Evolutionary conservation across 2,113 vertebrate species (phyloP), one percentile per base, ranked within the genome.

Genomic region (Bufo bufo): DNA sequence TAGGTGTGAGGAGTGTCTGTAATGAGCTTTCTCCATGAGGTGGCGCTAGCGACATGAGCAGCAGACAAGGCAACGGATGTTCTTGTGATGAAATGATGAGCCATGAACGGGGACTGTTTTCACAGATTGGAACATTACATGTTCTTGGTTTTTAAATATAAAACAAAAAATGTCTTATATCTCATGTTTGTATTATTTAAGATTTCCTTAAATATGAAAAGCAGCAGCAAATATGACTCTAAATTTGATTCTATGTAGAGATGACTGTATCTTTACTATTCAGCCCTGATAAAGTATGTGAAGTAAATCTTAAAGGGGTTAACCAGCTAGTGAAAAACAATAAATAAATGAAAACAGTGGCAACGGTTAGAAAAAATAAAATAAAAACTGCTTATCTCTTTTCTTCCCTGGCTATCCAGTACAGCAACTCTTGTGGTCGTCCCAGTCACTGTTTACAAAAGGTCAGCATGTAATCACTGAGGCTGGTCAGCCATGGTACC

Each of bases 11-110:
- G 58, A 78, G 45, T 82, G 19, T 13, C 45, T 43, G 10, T 45
- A 12, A 50, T 23, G 19, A 19, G 17, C n/a, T 23, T 66, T 66
- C 11, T 77, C 72, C 87, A 78, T 19, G 7, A 84, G 87, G 52
- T 84, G 81, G 72, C 6, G 23, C 72, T 58, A 84, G 8, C 47
- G 49, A 58, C 75, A 66, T 54, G 43, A 33, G 50, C 59, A 58
- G 49, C 17, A 69, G 12, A 50, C 49, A 54, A 52, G 20, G 14
- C 16, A 52, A 66, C 11, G 9, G 81, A 66, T 49, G 56, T 43
- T 45, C 19, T n/a, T 47, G 43, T 49, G 63, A 83, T 50, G n/a
- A 84, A 71, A 54, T 69, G 14, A 66, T 83, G 69, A 83, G 47
- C 17, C 45, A 50, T 49, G 59, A 43, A 56, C 14, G 2, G 14